Evolutionary conservation across 2,113 vertebrate genomes (phyloP).

Genomic region (Eclectus roratus): DNA sequence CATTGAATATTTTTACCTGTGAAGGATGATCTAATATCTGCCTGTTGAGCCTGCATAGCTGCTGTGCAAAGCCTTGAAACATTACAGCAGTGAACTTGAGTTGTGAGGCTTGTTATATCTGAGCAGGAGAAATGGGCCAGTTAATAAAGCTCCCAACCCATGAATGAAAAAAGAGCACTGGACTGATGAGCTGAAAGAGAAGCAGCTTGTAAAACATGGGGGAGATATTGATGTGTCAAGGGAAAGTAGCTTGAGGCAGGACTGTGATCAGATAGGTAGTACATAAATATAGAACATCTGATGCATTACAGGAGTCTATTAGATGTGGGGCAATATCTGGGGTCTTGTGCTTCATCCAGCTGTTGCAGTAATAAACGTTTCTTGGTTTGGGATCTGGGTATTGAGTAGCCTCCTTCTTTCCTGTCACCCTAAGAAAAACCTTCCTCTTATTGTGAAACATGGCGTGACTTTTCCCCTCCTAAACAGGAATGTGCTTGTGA

Average conservation of each 20-base stretch:
- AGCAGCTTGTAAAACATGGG: not conserved
- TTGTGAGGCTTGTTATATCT: not conserved
- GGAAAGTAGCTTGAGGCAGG: not conserved
- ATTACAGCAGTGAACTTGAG: not conserved
- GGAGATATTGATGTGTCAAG: not conserved
- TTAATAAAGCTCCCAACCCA: not conserved
- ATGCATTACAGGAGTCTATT: not conserved
- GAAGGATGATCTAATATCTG: not conserved
- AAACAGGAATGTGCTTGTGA: not conserved
- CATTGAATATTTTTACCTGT: not conserved
- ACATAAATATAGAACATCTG: not conserved
- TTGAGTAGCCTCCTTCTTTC: not conserved
- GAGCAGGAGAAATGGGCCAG: not conserved
- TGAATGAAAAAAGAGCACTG: not conserved
- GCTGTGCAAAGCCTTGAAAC: not conserved
- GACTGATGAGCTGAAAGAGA: not conserved
- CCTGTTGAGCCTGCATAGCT: not conserved
- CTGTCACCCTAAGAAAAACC: not conserved
- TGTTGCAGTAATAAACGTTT: not conserved
- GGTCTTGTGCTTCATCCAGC: not conserved
- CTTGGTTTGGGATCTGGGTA: not conserved
- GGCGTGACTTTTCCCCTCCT: fast-evolving
- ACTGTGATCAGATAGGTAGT: not conserved
- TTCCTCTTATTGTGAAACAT: not conserved
- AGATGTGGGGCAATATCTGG: not conserved